phyloP scores from a whole-genome alignment of 2,797 vertebrate genomes.

The Cuniculus paca region DNA sequence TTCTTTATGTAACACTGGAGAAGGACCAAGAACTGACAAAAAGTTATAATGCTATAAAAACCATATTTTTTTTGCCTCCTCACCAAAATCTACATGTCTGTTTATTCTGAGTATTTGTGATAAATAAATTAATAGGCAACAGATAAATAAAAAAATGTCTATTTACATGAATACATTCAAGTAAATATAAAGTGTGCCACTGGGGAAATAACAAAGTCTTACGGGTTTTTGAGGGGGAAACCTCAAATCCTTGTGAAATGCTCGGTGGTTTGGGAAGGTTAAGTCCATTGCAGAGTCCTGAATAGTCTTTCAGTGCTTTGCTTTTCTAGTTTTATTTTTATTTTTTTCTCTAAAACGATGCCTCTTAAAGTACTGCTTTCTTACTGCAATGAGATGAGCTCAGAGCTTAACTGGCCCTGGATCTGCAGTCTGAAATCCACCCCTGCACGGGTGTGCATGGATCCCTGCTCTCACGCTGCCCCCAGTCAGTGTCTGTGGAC shows the following conservation, averaged over 20 bases:
- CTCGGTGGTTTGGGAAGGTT: background rate
- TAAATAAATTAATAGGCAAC: background rate
- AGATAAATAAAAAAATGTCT: background rate
- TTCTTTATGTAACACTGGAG: conserved; percentile 86
- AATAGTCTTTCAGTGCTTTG: background rate
- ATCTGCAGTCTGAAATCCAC: background rate
- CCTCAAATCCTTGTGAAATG: background rate
- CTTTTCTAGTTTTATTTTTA: conserved; percentile 13
- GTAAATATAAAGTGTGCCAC: background rate
- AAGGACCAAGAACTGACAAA: conserved; percentile 88
- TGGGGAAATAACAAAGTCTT: background rate
- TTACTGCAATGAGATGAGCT: background rate
- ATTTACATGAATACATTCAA: background rate
- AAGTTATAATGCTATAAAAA: conserved; percentile 90
- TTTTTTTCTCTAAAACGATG: background rate
- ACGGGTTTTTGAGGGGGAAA: background rate
- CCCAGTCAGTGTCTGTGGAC: background rate
- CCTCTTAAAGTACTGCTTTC: background rate
- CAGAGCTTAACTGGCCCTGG: too few species aligned
- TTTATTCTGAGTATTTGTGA: background rate
- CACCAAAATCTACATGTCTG: background rate
- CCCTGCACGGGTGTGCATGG: background rate
- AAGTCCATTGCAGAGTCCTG: background rate
- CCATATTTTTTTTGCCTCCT: conserved; percentile 67
- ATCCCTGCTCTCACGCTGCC: background rate